Evolutionary conservation across 2,113 vertebrate genomes (phyloP).

Genomic region (Cyphomyrus plagiostoma): DNA sequence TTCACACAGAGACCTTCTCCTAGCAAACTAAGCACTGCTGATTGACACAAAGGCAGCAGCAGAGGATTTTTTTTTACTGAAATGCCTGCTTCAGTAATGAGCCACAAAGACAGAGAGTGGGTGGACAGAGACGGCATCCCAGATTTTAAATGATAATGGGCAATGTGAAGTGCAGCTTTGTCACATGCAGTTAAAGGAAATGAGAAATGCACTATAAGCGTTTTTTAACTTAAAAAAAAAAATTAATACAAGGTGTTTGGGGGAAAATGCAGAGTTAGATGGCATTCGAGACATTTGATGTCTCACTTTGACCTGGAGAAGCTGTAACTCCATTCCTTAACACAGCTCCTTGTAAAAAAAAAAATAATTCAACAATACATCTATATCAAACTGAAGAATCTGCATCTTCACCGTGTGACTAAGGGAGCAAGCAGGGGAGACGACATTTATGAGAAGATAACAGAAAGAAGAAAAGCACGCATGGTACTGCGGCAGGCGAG

Average conservation of each 20-base stretch:
- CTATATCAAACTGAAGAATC: not conserved
- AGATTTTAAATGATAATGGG: constrained; percentile 38
- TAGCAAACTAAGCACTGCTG: not conserved
- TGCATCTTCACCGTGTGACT: not conserved
- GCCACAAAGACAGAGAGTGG: constrained; percentile 17
- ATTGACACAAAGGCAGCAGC: not conserved
- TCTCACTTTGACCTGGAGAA: not conserved
- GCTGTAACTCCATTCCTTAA: not conserved
- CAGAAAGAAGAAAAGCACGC: too few species aligned
- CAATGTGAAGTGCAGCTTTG: not conserved
- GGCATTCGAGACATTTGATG: not conserved
- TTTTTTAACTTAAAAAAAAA: not conserved
- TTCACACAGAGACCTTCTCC: not conserved
- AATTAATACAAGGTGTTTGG: not conserved
- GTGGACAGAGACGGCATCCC: constrained; percentile 18
- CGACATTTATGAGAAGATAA: not conserved
- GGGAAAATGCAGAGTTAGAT: not conserved
- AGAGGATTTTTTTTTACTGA: constrained; percentile 33
- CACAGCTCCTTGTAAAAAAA: not conserved
- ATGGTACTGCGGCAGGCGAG: not conserved
- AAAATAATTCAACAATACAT: not conserved
- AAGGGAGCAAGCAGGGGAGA: not conserved
- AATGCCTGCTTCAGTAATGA: constrained; percentile 39
- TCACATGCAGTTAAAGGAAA: not conserved
- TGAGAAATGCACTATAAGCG: not conserved